Percentiles rank a stretch among this genome's conserved stretches.
Evolutionary conservation across 2,797 vertebrate species (phyloP).

Genomic region (Lerista edwardsae): DNA sequence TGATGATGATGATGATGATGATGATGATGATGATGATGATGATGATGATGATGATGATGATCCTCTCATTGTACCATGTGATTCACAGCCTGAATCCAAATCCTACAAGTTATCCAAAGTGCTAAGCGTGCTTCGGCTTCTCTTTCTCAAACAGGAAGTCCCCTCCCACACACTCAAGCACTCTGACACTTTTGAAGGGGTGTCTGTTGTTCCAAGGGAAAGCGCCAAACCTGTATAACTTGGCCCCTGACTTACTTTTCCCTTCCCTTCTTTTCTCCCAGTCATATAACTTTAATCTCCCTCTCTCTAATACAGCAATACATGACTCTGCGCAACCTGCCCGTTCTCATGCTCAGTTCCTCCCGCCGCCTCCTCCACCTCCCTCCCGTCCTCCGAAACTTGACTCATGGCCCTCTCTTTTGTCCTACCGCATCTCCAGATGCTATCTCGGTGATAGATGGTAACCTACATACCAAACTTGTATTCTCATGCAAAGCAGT

Average conservation of each 20-base stretch:
- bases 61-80: neutral
- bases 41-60: no score
- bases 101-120: neutral
- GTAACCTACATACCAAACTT: slow-evolving; percentile 11
- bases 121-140: neutral
- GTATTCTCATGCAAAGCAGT: neutral
- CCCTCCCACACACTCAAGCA: no score
- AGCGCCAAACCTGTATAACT: no score
- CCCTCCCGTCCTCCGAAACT: neutral
- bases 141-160: neutral
- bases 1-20: no score
- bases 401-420: neutral
- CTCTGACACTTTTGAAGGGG: neutral
- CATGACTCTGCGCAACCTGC: neutral
- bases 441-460: neutral
- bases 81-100: neutral
- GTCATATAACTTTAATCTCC: neutral
- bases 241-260: no score
- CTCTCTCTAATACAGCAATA: slow-evolving; percentile 23
- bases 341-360: neutral
- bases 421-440: neutral
- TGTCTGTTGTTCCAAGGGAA: neutral
- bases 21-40: no score
- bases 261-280: slow-evolving; percentile 2
- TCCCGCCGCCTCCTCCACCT: neutral